Evolutionary conservation across 2,888 invertebrate genomes (phyloP).

Genomic region (Invenusta paracnida): DNA sequence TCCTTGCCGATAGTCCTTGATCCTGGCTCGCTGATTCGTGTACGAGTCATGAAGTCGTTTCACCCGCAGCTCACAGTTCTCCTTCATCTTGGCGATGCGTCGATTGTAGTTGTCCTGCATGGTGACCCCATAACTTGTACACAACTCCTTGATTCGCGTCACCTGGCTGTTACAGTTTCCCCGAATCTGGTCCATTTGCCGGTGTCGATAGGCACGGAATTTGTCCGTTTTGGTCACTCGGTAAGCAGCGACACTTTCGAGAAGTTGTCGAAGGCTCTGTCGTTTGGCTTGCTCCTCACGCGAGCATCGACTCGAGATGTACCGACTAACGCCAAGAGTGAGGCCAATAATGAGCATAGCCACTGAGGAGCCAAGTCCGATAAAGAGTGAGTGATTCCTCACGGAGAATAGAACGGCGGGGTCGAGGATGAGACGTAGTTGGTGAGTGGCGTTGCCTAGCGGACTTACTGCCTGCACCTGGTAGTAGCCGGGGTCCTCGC

Average conservation of each 20-base stretch:
- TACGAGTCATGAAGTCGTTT: slow-evolving; percentile 89
- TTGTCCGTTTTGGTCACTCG: slow-evolving; percentile 73
- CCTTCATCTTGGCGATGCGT: slow-evolving; percentile 80
- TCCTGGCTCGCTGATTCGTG: slow-evolving; percentile 77
- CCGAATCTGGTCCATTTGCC: slow-evolving; percentile 52
- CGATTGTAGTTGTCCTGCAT: slow-evolving; percentile 83
- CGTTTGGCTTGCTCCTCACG: slow-evolving; percentile 64
- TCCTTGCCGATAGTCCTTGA: slow-evolving; percentile 79
- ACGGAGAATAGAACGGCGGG: neutral
- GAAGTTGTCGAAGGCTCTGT: slow-evolving; percentile 77
- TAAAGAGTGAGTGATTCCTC: neutral
- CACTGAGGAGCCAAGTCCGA: neutral
- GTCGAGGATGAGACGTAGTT: slow-evolving; percentile 59
- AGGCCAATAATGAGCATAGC: slow-evolving; percentile 26
- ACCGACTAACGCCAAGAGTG: neutral
- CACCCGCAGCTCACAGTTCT: slow-evolving; percentile 86
- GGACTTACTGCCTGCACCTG: slow-evolving; percentile 65
- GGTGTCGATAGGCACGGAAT: slow-evolving; percentile 54
- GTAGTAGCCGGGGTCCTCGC: slow-evolving; percentile 74
- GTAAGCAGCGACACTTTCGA: slow-evolving; percentile 83
- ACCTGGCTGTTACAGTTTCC: slow-evolving; percentile 55
- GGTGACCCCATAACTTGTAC: slow-evolving; percentile 65
- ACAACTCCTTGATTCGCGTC: slow-evolving; percentile 52
- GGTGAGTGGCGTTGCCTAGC: slow-evolving; percentile 50
- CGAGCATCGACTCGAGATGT: neutral